Evolutionary conservation across 2,113 vertebrate genomes (phyloP), one percentile per base, ranked within the genome.

Genomic region (Sapayoa aenigma): DNA sequence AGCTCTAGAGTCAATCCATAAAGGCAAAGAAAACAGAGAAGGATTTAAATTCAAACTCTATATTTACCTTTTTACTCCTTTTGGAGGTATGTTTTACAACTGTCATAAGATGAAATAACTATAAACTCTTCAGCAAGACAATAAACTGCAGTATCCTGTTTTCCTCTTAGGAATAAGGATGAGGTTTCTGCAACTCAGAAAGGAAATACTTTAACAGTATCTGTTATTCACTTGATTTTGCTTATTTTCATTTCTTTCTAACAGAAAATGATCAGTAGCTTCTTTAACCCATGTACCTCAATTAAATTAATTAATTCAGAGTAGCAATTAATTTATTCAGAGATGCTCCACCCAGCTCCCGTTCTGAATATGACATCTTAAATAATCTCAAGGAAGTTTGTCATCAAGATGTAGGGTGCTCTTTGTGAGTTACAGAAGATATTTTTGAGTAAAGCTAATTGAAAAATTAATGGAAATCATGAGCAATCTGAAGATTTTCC

Each of bases 41-140:
- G 33, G 49, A 93, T 96, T 92, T 84, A 84, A 93, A 83, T 88
- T n/a, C 72, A 68, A 90, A 89, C 37, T 58, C 76, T 90, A 52
- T 88, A 87, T 89, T 94, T 96, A 95, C 86, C 68, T 90, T 94
- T 88, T 86, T 73, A 56, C 49, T 81, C 74, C 66, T 49, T 66
- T 63, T 59, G 62, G 76, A 88, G 52, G 77, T 94, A 59, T 9
- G 25, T 77, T 94, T 91, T 94, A 77, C 3, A 2, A 72, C 73
- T 90, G 25, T 88, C 75, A 80, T 84, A 87, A 63, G 93, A 90
- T 37, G 41, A 94, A 95, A 89, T 81, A 87, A 84, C 52, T 91
- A 87, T 68, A 86, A 94, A 90, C 42, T 74, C 59, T 63, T 86
- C 35, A 88, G 33, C 59, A 89, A 95, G 73, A 31, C 79, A 92